Evolutionary conservation across 2,113 vertebrate species (phyloP).

Genomic region (Dunckerocampus dactyliophorus): DNA sequence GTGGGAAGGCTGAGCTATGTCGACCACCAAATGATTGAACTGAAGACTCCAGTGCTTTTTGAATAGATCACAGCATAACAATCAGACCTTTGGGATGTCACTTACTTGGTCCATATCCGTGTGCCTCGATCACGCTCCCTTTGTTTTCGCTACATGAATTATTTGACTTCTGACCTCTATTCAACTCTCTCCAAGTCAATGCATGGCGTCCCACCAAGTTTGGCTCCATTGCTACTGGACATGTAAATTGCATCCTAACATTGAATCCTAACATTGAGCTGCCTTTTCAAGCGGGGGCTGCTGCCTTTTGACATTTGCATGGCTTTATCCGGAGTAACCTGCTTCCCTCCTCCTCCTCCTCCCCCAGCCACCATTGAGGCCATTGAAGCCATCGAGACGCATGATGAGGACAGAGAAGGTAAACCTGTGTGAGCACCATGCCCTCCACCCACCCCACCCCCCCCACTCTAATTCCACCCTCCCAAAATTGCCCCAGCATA

Average conservation of each 20-base stretch:
- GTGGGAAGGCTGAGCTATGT: no score
- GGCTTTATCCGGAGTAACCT: slow-evolving; percentile 75
- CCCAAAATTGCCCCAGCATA: background rate
- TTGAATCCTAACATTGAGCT: slow-evolving; percentile 32
- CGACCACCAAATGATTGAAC: no score
- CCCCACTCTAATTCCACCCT: background rate
- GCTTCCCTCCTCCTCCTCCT: slow-evolving; percentile 66
- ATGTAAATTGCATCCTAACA: slow-evolving; percentile 37
- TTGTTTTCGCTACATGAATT: slow-evolving; percentile 19
- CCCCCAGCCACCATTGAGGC: slow-evolving; percentile 80
- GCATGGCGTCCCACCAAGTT: slow-evolving; percentile 49
- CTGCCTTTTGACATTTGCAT: slow-evolving; percentile 68
- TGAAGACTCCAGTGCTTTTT: no score
- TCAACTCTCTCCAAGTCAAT: slow-evolving; percentile 28
- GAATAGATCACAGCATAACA: no score
- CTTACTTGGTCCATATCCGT: slow-evolving; percentile 18
- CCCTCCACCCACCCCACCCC: slow-evolving; percentile 35
- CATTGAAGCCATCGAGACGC: slow-evolving; percentile 79
- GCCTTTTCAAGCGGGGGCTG: slow-evolving; percentile 43
- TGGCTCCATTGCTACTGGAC: slow-evolving; percentile 56
- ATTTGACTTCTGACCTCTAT: slow-evolving; percentile 31
- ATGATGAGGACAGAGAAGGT: slow-evolving; percentile 77
- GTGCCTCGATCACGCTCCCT: slow-evolving; percentile 30
- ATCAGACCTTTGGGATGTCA: background rate
- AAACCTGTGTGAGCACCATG: slow-evolving; percentile 44